Evolutionary conservation across 2,113 vertebrate species (phyloP), one percentile per base, ranked within the genome.

Genomic region (Galbula dea): DNA sequence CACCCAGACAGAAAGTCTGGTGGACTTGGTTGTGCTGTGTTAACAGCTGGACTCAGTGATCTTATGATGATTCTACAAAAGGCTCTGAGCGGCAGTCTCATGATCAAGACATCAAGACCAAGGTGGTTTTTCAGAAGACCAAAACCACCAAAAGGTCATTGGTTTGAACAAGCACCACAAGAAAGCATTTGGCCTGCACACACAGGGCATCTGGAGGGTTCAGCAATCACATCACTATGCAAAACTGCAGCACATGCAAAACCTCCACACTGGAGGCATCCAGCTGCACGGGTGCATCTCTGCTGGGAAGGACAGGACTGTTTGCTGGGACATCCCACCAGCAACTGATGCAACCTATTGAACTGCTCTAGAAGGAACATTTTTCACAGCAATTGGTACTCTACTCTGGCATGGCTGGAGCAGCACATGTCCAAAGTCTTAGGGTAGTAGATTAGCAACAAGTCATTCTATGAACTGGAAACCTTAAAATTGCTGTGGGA

Each of bases 211-310:
- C 45, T 32, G 27, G 34, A 16, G 27, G 12, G n/a, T 46, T 59
- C 78, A 68, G 10, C 5, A 19, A 59, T 12, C 11, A 5, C 32
- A 39, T 4, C 0, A 2, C n/a, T 27, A 8, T 4, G 20, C 6
- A 58, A 30, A 82, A 68, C 34, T 29, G 19, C 32, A 45, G 23
- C 23, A 66, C 83, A 34, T 20, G n/a, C 43, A n/a, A 68, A 73
- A 58, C 12, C 32, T 24, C 43, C n/a, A 43, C 10, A 14, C 57
- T 23, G 0, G 0, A 30, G 37, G 11, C 20, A 24, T 55, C 46
- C 68, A 66, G 71, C 55, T 63, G 18, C 19, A 26, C n/a, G 32
- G 43, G 29, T 19, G 8, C 22, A 34, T 6, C 37, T 62, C 66
- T 54, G 27, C 57, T 69, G 49, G 55, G 71, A 83, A 59, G 21